Evolutionary conservation across 1,140 invertebrate species (phyloP).

Genomic region (Calliopsis andreniformis): DNA sequence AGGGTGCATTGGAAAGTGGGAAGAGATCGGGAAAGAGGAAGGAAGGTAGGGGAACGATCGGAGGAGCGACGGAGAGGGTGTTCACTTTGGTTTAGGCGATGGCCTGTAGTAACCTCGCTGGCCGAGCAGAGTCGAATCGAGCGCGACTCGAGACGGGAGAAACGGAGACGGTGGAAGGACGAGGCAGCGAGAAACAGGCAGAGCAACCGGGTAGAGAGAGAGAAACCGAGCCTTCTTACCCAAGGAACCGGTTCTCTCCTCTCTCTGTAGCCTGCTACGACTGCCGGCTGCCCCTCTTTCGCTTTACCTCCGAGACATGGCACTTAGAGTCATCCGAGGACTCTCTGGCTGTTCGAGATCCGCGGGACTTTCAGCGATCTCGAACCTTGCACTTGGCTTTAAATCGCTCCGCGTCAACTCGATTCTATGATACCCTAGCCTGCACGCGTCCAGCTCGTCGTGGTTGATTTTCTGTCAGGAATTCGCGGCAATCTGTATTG

Average conservation of each 20-base stretch:
- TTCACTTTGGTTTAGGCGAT: conserved; percentile 75
- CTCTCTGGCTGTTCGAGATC: conserved; percentile 44
- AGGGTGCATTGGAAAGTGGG: conserved; percentile 47
- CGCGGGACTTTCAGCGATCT: conserved; percentile 56
- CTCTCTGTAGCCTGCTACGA: conserved; percentile 60
- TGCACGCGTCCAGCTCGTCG: conserved; percentile 13
- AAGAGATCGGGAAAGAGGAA: conserved; percentile 35
- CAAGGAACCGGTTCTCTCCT: conserved; percentile 70
- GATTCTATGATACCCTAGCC: conserved; percentile 40
- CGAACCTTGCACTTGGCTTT: conserved; percentile 61
- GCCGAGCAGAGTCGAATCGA: conserved; percentile 65
- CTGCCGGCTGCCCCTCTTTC: conserved; percentile 48
- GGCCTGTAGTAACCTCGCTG: conserved; percentile 76
- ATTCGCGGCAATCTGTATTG: not conserved
- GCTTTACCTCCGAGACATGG: conserved; percentile 62
- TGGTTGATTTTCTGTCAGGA: not conserved
- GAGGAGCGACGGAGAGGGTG: conserved; percentile 63
- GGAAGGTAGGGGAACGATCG: conserved; percentile 22
- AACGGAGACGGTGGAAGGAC: conserved; percentile 43
- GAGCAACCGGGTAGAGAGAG: conserved; percentile 19
- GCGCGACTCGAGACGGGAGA: conserved; percentile 61
- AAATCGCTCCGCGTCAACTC: conserved; percentile 48
- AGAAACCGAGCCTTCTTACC: conserved; percentile 66
- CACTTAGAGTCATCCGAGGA: conserved; percentile 63
- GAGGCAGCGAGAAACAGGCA: not conserved